Evolutionary conservation across 2,888 invertebrate genomes (phyloP), one percentile per base, ranked within the genome.

Genomic region (Melieria picta): DNA sequence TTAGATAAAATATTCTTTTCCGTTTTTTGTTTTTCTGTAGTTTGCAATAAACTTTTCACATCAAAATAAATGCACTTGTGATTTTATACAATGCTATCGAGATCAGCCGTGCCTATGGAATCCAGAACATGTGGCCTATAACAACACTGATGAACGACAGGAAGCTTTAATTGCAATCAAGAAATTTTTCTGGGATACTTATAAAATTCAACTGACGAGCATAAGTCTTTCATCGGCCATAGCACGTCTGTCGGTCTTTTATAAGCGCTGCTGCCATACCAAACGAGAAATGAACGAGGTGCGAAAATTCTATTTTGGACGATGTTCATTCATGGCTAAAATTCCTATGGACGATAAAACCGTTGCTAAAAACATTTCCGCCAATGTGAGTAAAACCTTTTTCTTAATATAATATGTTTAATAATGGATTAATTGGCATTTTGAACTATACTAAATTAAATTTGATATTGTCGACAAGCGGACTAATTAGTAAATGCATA

Each of bases 71-170:
- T 11, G 64, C 43, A 72, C 68, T 5, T 52, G 52, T 46, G 67
- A 72, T 67, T 72, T 68, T 7, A 68, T 72, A 6, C 13, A 67
- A 47, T 68, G 68, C 11, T 57, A 64, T 7, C 57, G 60, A 7
- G 55, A 68, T 13, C 68, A 68, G 5, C 55, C 58, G 7, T 72
- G 63, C 42, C 52, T 72, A 60, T 72, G 68, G 67, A 11, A 64
- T 68, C 58, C 63, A 45, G 46, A 64, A 52, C n/a, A 48, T 4
- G n/a, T 62, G 2, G 71, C 58, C 13, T 71, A 63, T 43, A 62
- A 62, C 5, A 50, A 71, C 16, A 1, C 62, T 7, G 57, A 62
- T 6, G n/a, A 50, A 46, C 63, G 64, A 10, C 7, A 11, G n/a
- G 7, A 60, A 10, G 72, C 68, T 3, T 64, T 68, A 7, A 45